Evolutionary conservation across 2,797 vertebrate species (phyloP).

Genomic region (Takifugu rubripes): DNA sequence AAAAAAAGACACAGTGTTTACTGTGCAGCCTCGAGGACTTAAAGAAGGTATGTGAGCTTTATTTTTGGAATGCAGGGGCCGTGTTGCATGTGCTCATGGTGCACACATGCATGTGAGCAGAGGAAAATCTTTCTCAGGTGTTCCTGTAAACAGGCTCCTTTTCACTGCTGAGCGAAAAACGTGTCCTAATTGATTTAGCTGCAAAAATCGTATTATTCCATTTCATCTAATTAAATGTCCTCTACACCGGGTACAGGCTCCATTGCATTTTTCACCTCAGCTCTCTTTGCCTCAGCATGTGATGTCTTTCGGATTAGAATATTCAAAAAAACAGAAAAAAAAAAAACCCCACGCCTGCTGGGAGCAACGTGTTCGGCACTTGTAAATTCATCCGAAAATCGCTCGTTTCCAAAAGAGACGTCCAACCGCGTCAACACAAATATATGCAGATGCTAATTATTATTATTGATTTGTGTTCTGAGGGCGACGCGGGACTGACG

Average conservation of each 20-base stretch:
- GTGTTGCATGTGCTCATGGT: neutral
- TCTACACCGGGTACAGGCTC: slow-evolving; percentile 28
- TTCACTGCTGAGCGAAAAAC: slow-evolving; percentile 42
- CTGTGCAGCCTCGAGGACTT: too few species aligned
- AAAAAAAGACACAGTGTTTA: too few species aligned
- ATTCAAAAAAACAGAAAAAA: slow-evolving; percentile 1
- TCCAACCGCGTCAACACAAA: too few species aligned
- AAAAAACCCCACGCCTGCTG: neutral
- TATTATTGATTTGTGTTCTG: too few species aligned
- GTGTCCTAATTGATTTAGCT: slow-evolving; percentile 60
- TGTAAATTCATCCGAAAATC: too few species aligned
- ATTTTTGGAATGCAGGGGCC: neutral
- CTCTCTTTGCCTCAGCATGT: slow-evolving; percentile 4
- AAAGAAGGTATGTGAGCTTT: too few species aligned
- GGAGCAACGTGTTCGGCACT: too few species aligned
- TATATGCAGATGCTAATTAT: too few species aligned
- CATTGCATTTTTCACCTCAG: slow-evolving; percentile 9
- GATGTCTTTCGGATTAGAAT: slow-evolving; percentile 1
- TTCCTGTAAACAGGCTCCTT: slow-evolving; percentile 55
- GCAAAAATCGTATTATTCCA: slow-evolving; percentile 70
- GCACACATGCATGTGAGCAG: slow-evolving; percentile 2
- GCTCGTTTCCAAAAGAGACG: too few species aligned
- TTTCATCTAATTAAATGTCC: slow-evolving; percentile 67
- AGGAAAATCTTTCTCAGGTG: slow-evolving; percentile 57
- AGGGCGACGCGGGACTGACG: too few species aligned